Evolutionary conservation across 2,797 vertebrate species (phyloP).

Genomic region (Trachops cirrhosus): DNA sequence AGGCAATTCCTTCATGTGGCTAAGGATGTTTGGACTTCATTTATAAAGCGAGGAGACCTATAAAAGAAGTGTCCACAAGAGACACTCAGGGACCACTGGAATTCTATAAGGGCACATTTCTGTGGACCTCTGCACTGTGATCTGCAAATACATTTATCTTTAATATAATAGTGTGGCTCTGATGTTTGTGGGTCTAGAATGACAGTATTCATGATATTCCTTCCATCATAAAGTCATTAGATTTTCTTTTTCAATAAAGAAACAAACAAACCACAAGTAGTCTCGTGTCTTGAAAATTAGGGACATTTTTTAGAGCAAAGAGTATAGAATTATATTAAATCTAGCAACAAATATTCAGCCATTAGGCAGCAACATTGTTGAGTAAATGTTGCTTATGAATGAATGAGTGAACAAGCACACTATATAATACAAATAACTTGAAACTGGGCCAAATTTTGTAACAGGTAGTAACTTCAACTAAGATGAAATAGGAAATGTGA

Average conservation of each 20-base stretch:
- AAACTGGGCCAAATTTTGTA: neutral
- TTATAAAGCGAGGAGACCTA: fast-evolving
- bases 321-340: neutral
- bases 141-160: neutral
- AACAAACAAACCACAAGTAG: neutral
- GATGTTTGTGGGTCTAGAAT: neutral
- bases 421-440: neutral
- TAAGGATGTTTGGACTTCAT: slow-evolving; percentile 51
- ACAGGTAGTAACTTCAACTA: neutral
- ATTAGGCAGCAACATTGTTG: neutral
- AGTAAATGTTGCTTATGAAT: neutral
- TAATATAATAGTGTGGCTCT: neutral
- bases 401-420: neutral
- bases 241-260: neutral
- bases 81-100: neutral
- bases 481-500: neutral
- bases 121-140: neutral
- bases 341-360: neutral
- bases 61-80: neutral
- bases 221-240: neutral
- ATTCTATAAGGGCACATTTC: neutral
- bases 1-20: slow-evolving; percentile 17
- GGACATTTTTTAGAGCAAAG: neutral
- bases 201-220: neutral
- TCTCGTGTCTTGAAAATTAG: neutral